Evolutionary conservation across 2,113 vertebrate genomes (phyloP).

Genomic region (Colossoma macropomum): DNA sequence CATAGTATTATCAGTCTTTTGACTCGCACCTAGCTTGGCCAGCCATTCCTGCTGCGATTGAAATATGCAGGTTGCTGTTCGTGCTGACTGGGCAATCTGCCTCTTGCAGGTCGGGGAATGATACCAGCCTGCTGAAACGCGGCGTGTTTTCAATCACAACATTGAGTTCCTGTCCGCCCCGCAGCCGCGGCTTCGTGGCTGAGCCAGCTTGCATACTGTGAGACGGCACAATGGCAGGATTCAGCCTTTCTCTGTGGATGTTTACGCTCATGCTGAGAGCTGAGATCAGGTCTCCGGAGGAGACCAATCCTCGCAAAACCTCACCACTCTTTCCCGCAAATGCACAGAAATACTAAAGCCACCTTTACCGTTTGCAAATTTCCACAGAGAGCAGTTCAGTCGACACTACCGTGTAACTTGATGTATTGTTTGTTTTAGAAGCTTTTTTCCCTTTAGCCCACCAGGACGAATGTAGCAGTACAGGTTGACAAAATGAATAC

Average conservation of each 20-base stretch:
- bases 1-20: neutral
- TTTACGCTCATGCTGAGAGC: constrained; percentile 41
- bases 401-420: neutral
- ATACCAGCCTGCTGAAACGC: constrained; percentile 13
- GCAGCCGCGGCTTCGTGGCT: neutral
- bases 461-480: neutral
- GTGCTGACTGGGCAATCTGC: neutral
- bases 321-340: constrained; percentile 2
- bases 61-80: constrained; percentile 9
- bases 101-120: constrained; percentile 2
- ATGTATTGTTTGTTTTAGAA: neutral
- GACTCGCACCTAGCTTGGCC: neutral
- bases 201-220: constrained; percentile 19
- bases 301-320: constrained; percentile 23
- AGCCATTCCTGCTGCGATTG: constrained; percentile 4
- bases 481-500: neutral
- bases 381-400: neutral
- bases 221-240: constrained; percentile 45
- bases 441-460: neutral
- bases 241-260: constrained; percentile 42
- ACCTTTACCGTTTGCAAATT: neutral
- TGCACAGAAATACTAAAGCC: neutral
- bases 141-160: constrained; percentile 40
- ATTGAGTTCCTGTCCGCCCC: constrained; percentile 31
- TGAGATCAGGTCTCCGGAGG: constrained; percentile 25